phyloP scores from a whole-genome alignment of 2,888 invertebrate genomes.

The Bellardia pandia region DNA sequence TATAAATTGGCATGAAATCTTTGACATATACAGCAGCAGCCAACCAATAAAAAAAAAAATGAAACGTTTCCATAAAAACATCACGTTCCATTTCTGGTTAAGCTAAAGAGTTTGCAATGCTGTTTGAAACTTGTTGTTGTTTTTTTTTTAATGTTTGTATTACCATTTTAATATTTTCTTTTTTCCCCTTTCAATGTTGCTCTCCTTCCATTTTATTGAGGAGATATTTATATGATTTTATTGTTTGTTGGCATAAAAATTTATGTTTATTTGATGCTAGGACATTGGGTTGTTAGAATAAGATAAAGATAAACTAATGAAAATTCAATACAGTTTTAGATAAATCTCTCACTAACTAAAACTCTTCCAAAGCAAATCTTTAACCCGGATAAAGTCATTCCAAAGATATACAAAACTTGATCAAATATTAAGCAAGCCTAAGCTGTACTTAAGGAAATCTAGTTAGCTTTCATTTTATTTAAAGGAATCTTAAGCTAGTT shows the following conservation, averaged over 20 bases:
- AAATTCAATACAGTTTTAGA: no score
- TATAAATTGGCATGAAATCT: slow-evolving; percentile 61
- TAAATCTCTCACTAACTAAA: no score
- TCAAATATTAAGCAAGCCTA: no score
- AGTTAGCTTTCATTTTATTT: no score
- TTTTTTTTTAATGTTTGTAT: slow-evolving; percentile 6
- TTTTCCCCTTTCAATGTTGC: not conserved
- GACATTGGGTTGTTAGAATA: not conserved
- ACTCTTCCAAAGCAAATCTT: no score
- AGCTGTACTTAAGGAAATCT: no score
- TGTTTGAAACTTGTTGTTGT: slow-evolving; percentile 30
- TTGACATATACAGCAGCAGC: slow-evolving; percentile 34
- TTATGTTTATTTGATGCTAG: slow-evolving; percentile 50
- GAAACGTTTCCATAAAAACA: slow-evolving; percentile 29
- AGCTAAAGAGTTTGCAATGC: slow-evolving; percentile 37
- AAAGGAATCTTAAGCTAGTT: no score
- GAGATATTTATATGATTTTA: slow-evolving; percentile 61
- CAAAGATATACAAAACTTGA: no score
- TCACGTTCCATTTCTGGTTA: slow-evolving; percentile 52
- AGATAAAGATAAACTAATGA: not conserved
- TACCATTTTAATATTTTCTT: not conserved
- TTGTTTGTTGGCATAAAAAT: slow-evolving; percentile 58
- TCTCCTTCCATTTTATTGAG: slow-evolving; percentile 29
- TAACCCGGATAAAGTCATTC: no score
- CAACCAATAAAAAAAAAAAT: slow-evolving; percentile 24